Evolutionary conservation across 2,797 vertebrate species (phyloP).

Genomic region (Acanthiza pusilla): DNA sequence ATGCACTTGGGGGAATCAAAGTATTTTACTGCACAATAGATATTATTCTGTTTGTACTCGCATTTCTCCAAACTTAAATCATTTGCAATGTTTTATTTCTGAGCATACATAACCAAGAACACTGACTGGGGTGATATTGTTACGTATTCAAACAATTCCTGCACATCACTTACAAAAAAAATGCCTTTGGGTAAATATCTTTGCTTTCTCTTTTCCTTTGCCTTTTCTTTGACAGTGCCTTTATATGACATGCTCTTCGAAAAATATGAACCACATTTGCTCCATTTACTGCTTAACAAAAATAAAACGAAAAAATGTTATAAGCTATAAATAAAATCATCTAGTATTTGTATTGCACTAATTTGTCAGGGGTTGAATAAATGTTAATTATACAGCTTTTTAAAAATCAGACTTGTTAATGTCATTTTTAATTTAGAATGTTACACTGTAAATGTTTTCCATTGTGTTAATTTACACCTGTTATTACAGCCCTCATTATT

Average conservation of each 20-base stretch:
- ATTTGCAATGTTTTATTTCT: slow-evolving; percentile 56
- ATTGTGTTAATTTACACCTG: slow-evolving; percentile 81
- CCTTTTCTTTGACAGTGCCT: slow-evolving; percentile 30
- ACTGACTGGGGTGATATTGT: neutral
- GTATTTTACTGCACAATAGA: slow-evolving; percentile 60
- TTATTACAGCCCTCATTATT: slow-evolving; percentile 77
- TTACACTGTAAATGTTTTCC: slow-evolving; percentile 77
- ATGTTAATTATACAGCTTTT: slow-evolving; percentile 77
- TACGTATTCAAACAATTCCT: slow-evolving; percentile 59
- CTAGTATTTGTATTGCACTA: slow-evolving; percentile 35
- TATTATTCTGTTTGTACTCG: slow-evolving; percentile 36
- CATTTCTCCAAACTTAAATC: slow-evolving; percentile 33
- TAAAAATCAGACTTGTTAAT: slow-evolving; percentile 78
- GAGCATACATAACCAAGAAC: slow-evolving; percentile 13
- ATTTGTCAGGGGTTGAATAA: slow-evolving; percentile 74
- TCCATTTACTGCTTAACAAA: slow-evolving; percentile 50
- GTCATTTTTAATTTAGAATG: slow-evolving; percentile 81
- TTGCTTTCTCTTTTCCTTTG: slow-evolving; percentile 7
- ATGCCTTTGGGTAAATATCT: slow-evolving; percentile 59
- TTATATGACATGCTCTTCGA: slow-evolving; percentile 17
- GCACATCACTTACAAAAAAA: slow-evolving; percentile 38
- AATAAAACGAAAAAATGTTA: slow-evolving; percentile 56
- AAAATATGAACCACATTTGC: slow-evolving; percentile 3
- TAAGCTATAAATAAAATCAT: slow-evolving; percentile 70
- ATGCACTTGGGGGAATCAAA: slow-evolving; percentile 64